A percentile compares a stretch with the other conserved stretches of the same genome.
Evolutionary conservation across 2,888 invertebrate genomes (phyloP).

Genomic region (Antheraea yamamai): DNA sequence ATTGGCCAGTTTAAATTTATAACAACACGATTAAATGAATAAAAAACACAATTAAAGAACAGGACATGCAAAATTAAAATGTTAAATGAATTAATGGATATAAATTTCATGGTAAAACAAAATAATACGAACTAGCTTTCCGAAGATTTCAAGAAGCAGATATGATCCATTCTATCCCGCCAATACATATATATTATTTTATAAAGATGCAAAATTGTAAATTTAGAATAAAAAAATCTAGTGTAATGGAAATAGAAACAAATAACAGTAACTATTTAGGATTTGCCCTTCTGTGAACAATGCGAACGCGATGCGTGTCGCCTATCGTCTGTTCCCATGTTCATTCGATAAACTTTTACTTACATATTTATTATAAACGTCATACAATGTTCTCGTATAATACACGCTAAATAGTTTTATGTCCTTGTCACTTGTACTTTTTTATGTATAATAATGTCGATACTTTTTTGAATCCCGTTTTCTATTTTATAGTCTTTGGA

Average conservation of each 20-base stretch:
- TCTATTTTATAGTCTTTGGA: too few relatives aligned
- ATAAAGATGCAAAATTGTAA: background rate
- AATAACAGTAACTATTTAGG: slow-evolving; percentile 54
- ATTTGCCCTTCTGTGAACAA: slow-evolving; percentile 47
- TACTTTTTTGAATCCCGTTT: too few relatives aligned
- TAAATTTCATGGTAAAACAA: too few relatives aligned
- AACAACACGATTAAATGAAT: too few relatives aligned
- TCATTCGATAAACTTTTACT: background rate
- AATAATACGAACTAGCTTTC: too few relatives aligned
- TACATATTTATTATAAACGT: background rate
- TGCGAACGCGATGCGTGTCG: slow-evolving; percentile 51
- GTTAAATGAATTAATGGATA: too few relatives aligned
- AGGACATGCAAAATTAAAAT: too few relatives aligned
- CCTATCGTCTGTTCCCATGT: slow-evolving; percentile 38
- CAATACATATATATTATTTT: background rate
- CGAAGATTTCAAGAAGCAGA: too few relatives aligned
- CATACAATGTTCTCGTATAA: background rate
- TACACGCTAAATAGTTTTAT: background rate
- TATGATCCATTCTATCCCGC: too few relatives aligned
- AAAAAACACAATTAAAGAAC: too few relatives aligned
- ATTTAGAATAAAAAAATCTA: background rate
- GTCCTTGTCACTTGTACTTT: background rate
- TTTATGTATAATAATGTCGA: background rate
- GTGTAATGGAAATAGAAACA: slow-evolving; percentile 50
- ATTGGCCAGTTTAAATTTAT: too few relatives aligned